Evolutionary conservation across 1,140 invertebrate genomes (phyloP).

Genomic region (Pentalonia nigronervosa): DNA sequence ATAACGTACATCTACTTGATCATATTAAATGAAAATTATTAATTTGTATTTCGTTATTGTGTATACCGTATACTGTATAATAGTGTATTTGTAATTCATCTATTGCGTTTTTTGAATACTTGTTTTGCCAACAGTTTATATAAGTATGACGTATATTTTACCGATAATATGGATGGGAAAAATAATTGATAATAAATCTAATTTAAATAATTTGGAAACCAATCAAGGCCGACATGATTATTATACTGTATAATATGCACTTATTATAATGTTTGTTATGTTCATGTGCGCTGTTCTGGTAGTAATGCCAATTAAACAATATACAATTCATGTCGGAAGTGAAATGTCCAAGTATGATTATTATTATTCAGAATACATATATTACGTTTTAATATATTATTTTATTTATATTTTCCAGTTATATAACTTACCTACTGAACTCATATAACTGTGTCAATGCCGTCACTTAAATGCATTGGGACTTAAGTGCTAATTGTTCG

Average conservation of each 20-base stretch:
- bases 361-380: neutral
- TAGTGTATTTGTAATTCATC: too few species aligned
- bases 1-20: too few species aligned
- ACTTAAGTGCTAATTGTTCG: neutral
- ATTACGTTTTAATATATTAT: neutral
- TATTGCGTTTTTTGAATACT: too few species aligned
- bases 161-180: neutral
- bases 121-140: too few species aligned
- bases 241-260: neutral
- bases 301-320: neutral
- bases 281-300: neutral
- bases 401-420: neutral
- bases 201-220: neutral
- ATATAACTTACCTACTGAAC: neutral
- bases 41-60: too few species aligned
- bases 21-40: too few species aligned
- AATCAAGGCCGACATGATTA: neutral
- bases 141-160: too few species aligned
- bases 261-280: neutral
- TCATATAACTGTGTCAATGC: neutral
- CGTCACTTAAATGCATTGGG: neutral
- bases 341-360: neutral
- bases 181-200: neutral
- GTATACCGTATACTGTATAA: too few species aligned
- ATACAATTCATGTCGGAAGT: neutral